Base-by-base conservation (phyloP, 2,888 invertebrate species). In the Sesia bembeciformis region DNA sequence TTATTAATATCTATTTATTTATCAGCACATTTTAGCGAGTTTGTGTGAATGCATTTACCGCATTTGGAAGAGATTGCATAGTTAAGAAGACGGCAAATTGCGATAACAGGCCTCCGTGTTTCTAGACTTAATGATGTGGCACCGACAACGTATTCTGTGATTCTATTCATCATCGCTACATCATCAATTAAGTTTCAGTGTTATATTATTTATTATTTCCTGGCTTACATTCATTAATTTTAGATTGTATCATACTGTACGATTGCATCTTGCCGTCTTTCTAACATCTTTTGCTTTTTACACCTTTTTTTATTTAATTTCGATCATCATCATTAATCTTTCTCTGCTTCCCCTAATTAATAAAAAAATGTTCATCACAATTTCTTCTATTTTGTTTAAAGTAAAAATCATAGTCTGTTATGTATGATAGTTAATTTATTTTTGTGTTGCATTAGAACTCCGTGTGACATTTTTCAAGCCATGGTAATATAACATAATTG, bases 191-290 rank as follows among this genome's bases (percentile, higher is more conserved):
- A 77, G 68, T 81, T 77, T 72, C 74, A 75, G 62, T 73, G 68
- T 62, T 68, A 58, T 68, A 66, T 80, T 78, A 66, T 78, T 77
- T 78, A 62, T 78, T 78, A 70, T 82, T 81, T 80, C 68, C 70
- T 78, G 67, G 80, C 78, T 81, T 81, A 72, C 72, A 76, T 75
- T 73, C 78, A 81, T 85, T 80, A 72, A 78, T 88, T 84, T 86
- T 73, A 81, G 81, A 80, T 67, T 72, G 72, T 80, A 78, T 80
- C 78, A 68, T 70, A 74, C 74, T 77, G 67, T 80, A 76, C 81
- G 76, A 82, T 83, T 81, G 87, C 89, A 88, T 85, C 85, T 88
- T 89, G 89, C 89, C 89, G 89, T 89, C 89, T 89, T 87, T 86
- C 78, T 84, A 81, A 84, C 80, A 78, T 81, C 63, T 74, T 78